Evolutionary conservation across 2,888 invertebrate genomes (phyloP).

Genomic region (Patella pellucida): DNA sequence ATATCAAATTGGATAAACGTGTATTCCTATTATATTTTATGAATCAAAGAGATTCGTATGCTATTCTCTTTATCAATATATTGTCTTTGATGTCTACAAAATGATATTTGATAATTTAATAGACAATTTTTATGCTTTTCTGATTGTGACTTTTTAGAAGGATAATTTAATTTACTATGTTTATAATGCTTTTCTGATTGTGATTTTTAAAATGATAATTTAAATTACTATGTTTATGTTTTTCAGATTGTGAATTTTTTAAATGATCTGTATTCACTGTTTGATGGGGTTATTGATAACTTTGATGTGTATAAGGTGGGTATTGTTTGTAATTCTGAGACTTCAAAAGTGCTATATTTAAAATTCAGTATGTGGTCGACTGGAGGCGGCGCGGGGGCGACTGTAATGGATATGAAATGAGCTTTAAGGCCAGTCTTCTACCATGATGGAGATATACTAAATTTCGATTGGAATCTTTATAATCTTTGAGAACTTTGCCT

Average conservation of each 20-base stretch:
- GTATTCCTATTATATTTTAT: not conserved
- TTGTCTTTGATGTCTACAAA: not conserved
- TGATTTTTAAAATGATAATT: constrained; percentile 51
- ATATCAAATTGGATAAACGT: not conserved
- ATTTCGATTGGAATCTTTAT: too few species aligned
- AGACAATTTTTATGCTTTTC: constrained; percentile 11
- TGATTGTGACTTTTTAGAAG: constrained; percentile 52
- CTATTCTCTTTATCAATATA: too few species aligned
- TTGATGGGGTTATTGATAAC: constrained; percentile 50
- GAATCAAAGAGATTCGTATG: not conserved
- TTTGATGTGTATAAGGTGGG: constrained; percentile 55
- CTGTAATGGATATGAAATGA: too few species aligned
- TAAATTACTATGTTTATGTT: not conserved
- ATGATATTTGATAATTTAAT: not conserved
- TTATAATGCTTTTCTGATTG: constrained; percentile 43
- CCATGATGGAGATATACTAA: too few species aligned
- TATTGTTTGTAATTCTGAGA: too few species aligned
- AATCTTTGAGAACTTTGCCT: too few species aligned
- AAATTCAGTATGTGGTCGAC: too few species aligned
- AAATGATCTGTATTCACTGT: constrained; percentile 52
- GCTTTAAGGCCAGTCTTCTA: too few species aligned
- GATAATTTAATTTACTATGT: too few species aligned
- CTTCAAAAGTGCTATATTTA: too few species aligned
- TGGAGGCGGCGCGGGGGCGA: too few species aligned
- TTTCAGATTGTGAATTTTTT: constrained; percentile 50